Percentiles rank a stretch among this genome's conserved stretches.
Conservation (phyloP, 2,797 vertebrate species). For the Gallinago solitaria region DNA sequence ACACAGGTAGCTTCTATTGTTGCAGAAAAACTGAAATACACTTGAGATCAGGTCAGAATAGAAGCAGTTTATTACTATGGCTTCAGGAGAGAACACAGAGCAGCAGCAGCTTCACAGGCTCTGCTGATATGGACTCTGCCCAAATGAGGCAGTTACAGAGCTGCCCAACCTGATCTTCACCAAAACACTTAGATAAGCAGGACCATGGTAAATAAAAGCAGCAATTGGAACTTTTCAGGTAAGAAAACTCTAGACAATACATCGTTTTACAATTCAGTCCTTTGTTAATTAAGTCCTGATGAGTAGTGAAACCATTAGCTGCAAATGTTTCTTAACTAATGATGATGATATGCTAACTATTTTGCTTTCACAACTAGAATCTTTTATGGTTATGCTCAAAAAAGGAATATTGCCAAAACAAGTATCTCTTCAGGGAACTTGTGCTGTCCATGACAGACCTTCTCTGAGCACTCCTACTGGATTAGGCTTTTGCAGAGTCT, state of each 20-base stretch:
- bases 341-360: not conserved
- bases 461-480: not conserved
- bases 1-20: not conserved
- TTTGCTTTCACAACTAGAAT: not conserved
- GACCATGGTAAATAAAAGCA: not conserved
- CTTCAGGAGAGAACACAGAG: not conserved
- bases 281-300: not conserved
- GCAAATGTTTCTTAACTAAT: not conserved
- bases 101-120: not conserved
- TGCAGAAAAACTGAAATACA: not conserved
- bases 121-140: not conserved
- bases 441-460: not conserved
- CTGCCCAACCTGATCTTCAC: not conserved
- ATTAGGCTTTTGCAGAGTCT: not conserved
- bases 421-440: not conserved
- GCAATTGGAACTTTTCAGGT: not conserved
- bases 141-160: not conserved
- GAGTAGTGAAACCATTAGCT: not conserved
- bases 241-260: not conserved
- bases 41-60: not conserved
- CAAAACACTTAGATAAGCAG: not conserved
- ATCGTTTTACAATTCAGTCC: not conserved
- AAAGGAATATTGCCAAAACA: not conserved
- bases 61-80: not conserved
- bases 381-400: not conserved